Conservation (phyloP, 2,113 vertebrate genomes). For the Mohoua ochrocephala region DNA sequence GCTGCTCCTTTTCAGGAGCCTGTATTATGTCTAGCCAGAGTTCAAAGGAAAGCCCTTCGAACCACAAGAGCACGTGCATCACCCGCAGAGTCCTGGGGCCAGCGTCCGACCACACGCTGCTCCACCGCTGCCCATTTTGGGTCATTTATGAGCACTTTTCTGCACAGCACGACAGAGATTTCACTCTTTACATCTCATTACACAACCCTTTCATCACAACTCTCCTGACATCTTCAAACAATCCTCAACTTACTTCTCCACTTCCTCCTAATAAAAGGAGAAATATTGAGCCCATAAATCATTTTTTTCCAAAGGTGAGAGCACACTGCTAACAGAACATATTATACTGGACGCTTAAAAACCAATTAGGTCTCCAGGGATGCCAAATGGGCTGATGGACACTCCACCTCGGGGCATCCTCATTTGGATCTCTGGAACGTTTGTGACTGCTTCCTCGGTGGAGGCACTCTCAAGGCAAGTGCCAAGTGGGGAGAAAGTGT, state of each 20-base stretch:
- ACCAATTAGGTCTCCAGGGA: neutral
- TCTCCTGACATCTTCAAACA: conserved; percentile 55
- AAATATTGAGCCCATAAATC: neutral
- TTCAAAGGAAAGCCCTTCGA: neutral
- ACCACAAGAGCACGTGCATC: neutral
- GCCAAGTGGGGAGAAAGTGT: neutral
- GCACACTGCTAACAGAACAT: neutral
- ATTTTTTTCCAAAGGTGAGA: neutral
- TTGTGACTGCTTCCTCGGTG: neutral
- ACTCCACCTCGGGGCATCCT: neutral
- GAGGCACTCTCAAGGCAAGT: neutral
- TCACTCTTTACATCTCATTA: conserved; percentile 58
- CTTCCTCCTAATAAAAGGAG: conserved; percentile 15
- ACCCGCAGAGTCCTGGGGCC: neutral
- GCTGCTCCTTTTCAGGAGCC: neutral
- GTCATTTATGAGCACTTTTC: conserved; percentile 20
- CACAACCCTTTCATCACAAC: conserved; percentile 52
- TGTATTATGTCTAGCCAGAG: neutral
- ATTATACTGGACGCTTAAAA: neutral
- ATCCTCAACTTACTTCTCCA: neutral
- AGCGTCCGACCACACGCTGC: neutral
- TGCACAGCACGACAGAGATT: neutral
- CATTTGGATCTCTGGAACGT: neutral
- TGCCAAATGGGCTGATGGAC: neutral
- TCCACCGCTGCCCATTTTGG: neutral